Evolutionary conservation across 2,113 vertebrate genomes (phyloP).

Genomic region (Bambusicola thoracicus): DNA sequence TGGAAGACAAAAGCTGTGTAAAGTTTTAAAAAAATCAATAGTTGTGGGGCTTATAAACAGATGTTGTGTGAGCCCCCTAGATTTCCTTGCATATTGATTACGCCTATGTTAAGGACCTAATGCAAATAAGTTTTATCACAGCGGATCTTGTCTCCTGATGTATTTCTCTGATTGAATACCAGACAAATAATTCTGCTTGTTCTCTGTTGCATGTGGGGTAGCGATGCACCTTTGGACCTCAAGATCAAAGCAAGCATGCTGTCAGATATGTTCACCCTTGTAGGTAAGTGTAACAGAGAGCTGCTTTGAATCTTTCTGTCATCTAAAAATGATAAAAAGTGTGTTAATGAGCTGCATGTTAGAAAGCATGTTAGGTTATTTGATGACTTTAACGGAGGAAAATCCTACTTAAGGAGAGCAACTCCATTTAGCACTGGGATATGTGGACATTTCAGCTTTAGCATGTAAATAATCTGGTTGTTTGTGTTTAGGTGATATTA

Average conservation of each 20-base stretch:
- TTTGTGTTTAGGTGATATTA: not conserved
- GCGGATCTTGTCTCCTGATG: not conserved
- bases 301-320: not conserved
- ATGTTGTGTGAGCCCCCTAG: not conserved
- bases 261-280: constrained; percentile 97
- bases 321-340: not conserved
- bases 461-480: not conserved
- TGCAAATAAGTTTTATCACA: not conserved
- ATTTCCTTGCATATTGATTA: not conserved
- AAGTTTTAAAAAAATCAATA: not conserved
- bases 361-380: not conserved
- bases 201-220: constrained; percentile 66
- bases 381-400: not conserved
- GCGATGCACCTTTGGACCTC: constrained; percentile 95
- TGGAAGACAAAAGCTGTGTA: not conserved
- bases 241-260: constrained; percentile 99
- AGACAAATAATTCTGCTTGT: constrained; percentile 30
- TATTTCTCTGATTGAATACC: not conserved
- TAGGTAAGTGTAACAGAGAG: constrained; percentile 86
- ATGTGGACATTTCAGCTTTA: not conserved
- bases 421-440: not conserved
- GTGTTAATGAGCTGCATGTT: not conserved
- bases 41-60: not conserved
- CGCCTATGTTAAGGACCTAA: not conserved
- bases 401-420: not conserved